A percentile compares a stretch with the other conserved stretches of the same genome.
Conservation (phyloP, 2,113 vertebrate genomes). For the Micronisus gabar region DNA sequence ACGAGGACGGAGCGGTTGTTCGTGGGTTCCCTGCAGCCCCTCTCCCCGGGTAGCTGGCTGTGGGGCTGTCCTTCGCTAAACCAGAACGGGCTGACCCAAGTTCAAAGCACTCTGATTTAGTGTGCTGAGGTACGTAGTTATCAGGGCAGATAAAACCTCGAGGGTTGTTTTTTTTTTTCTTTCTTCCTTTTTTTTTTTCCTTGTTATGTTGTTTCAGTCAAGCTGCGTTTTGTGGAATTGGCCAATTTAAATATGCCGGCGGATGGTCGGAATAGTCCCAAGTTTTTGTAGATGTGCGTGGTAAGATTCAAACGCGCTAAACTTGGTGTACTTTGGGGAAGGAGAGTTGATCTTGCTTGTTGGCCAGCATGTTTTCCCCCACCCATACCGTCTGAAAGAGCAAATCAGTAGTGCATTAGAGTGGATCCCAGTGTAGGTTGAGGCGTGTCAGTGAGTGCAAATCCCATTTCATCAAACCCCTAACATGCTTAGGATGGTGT, state of each 20-base stretch:
- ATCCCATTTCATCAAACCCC: not conserved
- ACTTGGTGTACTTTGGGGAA: not conserved
- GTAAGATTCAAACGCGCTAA: fast-evolving
- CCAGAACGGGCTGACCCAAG: not conserved
- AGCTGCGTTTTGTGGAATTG: not conserved
- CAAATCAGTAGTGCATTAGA: fast-evolving
- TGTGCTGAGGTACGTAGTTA: not conserved
- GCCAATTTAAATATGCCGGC: fast-evolving
- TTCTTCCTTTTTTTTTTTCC: too few relatives aligned
- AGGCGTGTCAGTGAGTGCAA: not conserved
- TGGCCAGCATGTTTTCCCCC: not conserved
- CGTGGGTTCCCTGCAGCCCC: not conserved
- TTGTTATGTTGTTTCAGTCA: fast-evolving
- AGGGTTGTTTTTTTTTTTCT: too few relatives aligned
- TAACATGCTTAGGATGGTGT: not conserved
- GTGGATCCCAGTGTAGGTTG: fast-evolving
- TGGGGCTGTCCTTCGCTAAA: not conserved
- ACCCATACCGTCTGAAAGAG: fast-evolving
- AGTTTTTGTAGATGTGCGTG: not conserved
- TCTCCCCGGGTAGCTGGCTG: not conserved
- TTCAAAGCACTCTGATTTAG: not conserved
- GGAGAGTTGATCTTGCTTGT: not conserved
- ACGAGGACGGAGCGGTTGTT: not conserved
- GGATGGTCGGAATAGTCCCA: not conserved
- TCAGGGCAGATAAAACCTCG: not conserved